A percentile compares a stretch with the other conserved stretches of the same genome.
phyloP scores from a whole-genome alignment of 2,113 vertebrate genomes.

The Oceanodroma tethys region DNA sequence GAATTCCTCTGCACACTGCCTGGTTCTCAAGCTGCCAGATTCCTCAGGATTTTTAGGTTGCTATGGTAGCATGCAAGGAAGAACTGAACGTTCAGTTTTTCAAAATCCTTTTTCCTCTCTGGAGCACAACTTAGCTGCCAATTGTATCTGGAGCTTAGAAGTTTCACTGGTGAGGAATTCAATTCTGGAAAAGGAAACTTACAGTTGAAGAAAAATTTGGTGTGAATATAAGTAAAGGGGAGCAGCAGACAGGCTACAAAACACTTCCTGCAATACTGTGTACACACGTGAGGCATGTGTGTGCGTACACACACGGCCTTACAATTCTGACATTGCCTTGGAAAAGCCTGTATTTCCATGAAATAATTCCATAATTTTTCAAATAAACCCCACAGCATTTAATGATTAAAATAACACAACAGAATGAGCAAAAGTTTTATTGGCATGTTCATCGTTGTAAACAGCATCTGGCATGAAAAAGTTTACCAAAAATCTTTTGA shows the following conservation, averaged over 20 bases:
- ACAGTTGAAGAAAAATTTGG: not conserved
- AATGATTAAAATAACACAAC: conserved; percentile 78
- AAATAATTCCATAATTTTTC: not conserved
- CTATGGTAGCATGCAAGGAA: not conserved
- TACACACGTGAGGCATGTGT: rapidly evolving
- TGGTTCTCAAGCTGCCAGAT: not conserved
- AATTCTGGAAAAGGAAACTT: not conserved
- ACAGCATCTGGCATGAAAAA: conserved; percentile 91
- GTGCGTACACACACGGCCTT: not conserved
- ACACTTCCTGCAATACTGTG: not conserved
- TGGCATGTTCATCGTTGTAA: conserved; percentile 95
- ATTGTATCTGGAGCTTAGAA: not conserved
- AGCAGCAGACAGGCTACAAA: not conserved
- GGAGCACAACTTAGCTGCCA: not conserved
- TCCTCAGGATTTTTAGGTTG: not conserved
- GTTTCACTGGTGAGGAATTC: not conserved
- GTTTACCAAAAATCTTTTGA: conserved; percentile 81
- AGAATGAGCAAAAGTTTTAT: conserved; percentile 85
- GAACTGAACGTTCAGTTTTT: not conserved
- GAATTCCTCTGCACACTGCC: not conserved
- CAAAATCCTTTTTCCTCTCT: not conserved
- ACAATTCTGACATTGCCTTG: not conserved
- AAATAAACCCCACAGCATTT: conserved; percentile 58
- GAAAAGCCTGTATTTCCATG: not conserved
- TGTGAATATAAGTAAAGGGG: not conserved